These are phyloP conservation scores for Chaenogobius annularis DNA, from an alignment of 2,113 vertebrate species.

Conservation along the genomic window DNA sequence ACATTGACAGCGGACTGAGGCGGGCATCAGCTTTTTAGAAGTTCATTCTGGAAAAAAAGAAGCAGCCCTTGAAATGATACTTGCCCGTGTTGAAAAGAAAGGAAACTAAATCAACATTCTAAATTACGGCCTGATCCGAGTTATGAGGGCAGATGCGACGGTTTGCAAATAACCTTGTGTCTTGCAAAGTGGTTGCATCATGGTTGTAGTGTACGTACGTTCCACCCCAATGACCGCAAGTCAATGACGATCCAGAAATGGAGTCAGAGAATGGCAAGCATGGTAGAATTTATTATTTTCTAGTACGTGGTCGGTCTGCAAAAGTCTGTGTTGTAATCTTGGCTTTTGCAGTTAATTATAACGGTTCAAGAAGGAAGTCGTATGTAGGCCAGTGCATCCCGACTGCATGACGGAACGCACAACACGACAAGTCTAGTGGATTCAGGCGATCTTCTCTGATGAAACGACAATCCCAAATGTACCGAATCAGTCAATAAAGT, in stretches of 20 bases:
- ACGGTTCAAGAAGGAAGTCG: neutral
- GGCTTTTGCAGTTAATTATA: neutral
- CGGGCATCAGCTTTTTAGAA: no score
- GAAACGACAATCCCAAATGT: neutral
- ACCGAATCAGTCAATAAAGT: neutral
- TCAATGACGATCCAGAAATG: neutral
- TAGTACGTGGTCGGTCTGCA: neutral
- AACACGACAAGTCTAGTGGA: neutral
- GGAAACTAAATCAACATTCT: neutral
- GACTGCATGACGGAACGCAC: no score
- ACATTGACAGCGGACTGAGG: no score
- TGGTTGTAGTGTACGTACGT: slow-evolving; percentile 12
- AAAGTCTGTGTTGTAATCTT: neutral
- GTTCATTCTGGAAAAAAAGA: no score
- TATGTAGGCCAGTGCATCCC: neutral
- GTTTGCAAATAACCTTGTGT: slow-evolving; percentile 24
- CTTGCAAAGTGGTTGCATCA: slow-evolving; percentile 52
- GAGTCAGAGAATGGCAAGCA: neutral
- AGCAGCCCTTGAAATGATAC: no score
- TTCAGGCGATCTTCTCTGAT: neutral
- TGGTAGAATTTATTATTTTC: neutral
- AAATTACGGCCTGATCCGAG: slow-evolving; percentile 4
- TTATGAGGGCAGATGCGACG: slow-evolving; percentile 9
- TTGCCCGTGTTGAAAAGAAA: neutral
- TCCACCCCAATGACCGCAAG: slow-evolving; percentile 13